These are phyloP conservation scores for Odiellus spinosus DNA, from an alignment of 2,888 invertebrate species.

Conservation along the genomic window DNA sequence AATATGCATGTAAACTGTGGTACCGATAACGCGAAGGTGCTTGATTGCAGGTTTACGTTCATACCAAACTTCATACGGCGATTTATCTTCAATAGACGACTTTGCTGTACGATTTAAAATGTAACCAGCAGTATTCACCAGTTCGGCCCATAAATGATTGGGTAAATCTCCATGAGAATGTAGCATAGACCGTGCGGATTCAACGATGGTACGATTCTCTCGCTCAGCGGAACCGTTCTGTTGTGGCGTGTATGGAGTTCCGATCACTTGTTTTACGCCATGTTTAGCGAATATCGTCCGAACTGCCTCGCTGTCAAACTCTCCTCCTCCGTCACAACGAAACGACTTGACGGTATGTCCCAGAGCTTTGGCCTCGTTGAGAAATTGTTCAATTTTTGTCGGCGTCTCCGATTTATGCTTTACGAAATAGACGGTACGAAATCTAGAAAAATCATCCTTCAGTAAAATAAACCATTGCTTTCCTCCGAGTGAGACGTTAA, in stretches of 20 bases:
- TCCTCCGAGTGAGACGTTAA: slow-evolving; percentile 7
- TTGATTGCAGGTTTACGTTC: slow-evolving; percentile 11
- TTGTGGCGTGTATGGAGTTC: no score
- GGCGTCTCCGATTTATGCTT: slow-evolving; percentile 4
- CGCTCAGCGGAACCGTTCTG: slow-evolving; percentile 16
- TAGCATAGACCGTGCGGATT: slow-evolving; percentile 10
- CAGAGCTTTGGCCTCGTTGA: neutral
- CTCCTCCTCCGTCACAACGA: slow-evolving; percentile 8
- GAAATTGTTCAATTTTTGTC: neutral
- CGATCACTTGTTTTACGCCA: slow-evolving; percentile 10
- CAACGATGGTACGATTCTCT: slow-evolving; percentile 9
- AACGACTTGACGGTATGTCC: slow-evolving; percentile 8
- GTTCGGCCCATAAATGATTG: neutral
- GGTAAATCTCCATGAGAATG: neutral
- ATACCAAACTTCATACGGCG: slow-evolving; percentile 10
- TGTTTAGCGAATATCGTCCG: slow-evolving; percentile 2
- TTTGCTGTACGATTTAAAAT: slow-evolving; percentile 4
- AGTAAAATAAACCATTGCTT: slow-evolving; percentile 11
- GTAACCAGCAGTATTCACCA: slow-evolving; percentile 1
- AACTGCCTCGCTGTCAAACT: slow-evolving; percentile 10
- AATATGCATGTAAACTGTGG: slow-evolving; percentile 9
- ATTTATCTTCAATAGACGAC: neutral
- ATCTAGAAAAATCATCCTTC: slow-evolving; percentile 13
- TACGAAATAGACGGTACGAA: slow-evolving; percentile 6
- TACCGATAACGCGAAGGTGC: slow-evolving; percentile 14